A percentile compares a stretch with the other conserved stretches of the same genome.
Conservation (phyloP, 2,888 invertebrate species). For the Eurytoma adleriae region DNA sequence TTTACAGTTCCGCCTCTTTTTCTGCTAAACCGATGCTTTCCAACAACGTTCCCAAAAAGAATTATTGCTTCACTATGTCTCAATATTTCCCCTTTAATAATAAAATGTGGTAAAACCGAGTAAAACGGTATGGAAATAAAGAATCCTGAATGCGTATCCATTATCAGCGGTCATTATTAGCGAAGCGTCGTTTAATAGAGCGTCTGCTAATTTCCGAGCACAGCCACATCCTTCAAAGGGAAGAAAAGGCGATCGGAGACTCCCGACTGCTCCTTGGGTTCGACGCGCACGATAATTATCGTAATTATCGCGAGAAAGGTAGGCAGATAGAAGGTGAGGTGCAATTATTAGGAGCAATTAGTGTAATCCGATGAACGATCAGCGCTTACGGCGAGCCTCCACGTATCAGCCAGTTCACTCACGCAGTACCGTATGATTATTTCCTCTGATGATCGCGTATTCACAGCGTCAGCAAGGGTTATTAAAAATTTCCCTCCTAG, state of each 20-base stretch:
- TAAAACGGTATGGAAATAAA: too few species aligned
- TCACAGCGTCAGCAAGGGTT: not conserved
- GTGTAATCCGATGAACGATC: conserved; percentile 65
- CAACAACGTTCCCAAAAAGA: too few species aligned
- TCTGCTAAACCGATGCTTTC: too few species aligned
- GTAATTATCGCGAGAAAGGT: conserved; percentile 13
- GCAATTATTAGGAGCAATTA: conserved; percentile 62
- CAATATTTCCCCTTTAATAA: too few species aligned
- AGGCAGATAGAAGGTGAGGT: not conserved
- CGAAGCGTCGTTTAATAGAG: too few species aligned
- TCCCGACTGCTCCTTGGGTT: not conserved
- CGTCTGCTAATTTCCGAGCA: too few species aligned
- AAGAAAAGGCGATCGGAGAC: too few species aligned
- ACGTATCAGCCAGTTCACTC: conserved; percentile 57
- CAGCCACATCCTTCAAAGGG: too few species aligned
- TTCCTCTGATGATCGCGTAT: conserved; percentile 35
- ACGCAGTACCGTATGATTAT: conserved; percentile 51
- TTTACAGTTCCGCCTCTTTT: conserved; percentile 4
- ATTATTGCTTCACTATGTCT: too few species aligned
- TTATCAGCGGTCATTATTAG: too few species aligned
- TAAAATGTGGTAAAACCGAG: too few species aligned
- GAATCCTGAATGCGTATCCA: too few species aligned
- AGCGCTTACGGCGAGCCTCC: conserved; percentile 46
- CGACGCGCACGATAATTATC: not conserved
- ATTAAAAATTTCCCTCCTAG: conserved; percentile 35